These are phyloP conservation scores for Pherbina coryleti DNA, from an alignment of 2,888 invertebrate genomes.

Conservation along the genomic window DNA sequence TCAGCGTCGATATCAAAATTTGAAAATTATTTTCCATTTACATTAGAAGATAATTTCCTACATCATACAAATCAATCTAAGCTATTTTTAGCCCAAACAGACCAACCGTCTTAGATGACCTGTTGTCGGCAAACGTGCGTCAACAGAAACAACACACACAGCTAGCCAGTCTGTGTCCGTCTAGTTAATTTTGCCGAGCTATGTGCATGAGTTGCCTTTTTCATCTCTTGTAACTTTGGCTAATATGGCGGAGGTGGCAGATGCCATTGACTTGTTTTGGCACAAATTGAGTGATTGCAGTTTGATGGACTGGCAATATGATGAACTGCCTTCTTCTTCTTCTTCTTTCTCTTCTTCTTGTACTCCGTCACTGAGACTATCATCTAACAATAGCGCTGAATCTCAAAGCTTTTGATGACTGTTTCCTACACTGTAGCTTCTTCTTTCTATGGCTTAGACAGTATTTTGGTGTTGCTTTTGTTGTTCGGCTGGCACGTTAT, in stretches of 20 bases:
- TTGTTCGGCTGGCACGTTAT: background rate
- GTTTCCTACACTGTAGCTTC: background rate
- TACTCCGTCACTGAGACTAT: background rate
- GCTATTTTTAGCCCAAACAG: background rate
- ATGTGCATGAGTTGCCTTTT: background rate
- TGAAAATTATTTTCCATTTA: too few relatives aligned
- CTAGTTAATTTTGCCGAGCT: too few relatives aligned
- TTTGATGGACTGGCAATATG: constrained; percentile 36
- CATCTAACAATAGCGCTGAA: constrained; percentile 16
- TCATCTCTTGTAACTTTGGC: background rate
- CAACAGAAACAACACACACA: too few relatives aligned
- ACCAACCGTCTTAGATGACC: too few relatives aligned
- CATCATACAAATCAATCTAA: background rate
- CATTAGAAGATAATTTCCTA: too few relatives aligned
- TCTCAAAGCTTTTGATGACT: background rate
- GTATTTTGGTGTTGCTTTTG: background rate
- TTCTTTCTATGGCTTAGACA: background rate
- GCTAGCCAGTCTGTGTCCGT: too few relatives aligned
- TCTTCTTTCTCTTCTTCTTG: background rate
- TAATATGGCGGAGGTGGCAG: constrained; percentile 14
- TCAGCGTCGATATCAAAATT: too few relatives aligned
- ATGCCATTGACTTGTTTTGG: constrained; percentile 38
- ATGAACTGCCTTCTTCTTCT: background rate
- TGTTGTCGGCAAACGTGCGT: too few relatives aligned
- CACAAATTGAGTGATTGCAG: constrained; percentile 51